Evolutionary conservation across 2,797 vertebrate genomes (phyloP).

Genomic region (Pachyuromys duprasi): DNA sequence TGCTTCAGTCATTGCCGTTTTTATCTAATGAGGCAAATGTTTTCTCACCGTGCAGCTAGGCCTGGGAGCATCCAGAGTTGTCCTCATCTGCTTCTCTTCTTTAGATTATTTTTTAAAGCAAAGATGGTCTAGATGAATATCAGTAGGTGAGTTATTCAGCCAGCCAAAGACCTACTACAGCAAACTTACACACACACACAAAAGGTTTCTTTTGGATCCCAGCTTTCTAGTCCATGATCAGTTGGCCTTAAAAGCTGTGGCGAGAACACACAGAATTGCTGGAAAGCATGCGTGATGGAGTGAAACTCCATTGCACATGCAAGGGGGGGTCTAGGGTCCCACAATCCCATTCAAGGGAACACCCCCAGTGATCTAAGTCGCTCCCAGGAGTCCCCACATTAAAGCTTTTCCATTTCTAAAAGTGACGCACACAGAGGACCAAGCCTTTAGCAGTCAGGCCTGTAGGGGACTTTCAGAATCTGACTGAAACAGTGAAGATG

Average conservation of each 20-base stretch:
- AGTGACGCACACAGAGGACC: neutral
- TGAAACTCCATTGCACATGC: neutral
- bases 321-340: neutral
- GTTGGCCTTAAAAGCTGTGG: neutral
- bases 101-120: constrained; percentile 29
- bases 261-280: neutral
- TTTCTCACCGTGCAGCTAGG: neutral
- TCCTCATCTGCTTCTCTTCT: constrained; percentile 17
- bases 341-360: neutral
- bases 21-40: neutral
- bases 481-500: neutral
- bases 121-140: neutral
- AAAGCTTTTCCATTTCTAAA: neutral
- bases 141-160: neutral
- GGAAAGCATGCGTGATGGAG: neutral
- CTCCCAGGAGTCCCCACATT: neutral
- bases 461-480: neutral
- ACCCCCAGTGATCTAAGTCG: neutral
- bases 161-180: neutral
- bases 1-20: neutral
- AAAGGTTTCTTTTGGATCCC: neutral
- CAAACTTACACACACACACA: neutral
- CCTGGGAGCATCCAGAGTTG: neutral
- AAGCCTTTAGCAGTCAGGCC: neutral
- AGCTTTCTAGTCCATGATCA: neutral